Base-by-base conservation (phyloP, 2,888 invertebrate species). In the Meghimatium bilineatum region DNA sequence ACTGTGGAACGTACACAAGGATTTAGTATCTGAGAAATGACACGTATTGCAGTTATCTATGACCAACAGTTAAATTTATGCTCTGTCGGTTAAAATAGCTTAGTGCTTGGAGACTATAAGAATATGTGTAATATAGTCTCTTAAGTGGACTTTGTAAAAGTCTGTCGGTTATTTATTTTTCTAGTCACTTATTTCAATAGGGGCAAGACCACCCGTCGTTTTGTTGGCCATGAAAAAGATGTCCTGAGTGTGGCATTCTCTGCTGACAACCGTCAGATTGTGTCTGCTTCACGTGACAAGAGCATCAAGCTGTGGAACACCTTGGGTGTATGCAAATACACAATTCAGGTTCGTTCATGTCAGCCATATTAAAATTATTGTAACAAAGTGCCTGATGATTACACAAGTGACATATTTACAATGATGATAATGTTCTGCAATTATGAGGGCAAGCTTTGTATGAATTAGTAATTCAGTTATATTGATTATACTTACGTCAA, bases 281-380 rank as follows among this genome's bases (percentile, higher is more conserved):
- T 99, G 17, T 99, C 99, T 89, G 99, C 99, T 80, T 99, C 99
- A 74, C 96, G 99, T 82, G 99, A 99, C 95, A 98, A 97, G 94
- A 98, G 98, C 88, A 99, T 99, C 94, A 99, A 99, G 94, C 94
- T 99, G 94, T 99, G 99, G 99, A 99, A 99, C 94, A 99, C 99
- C 44, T 95, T 99, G 90, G 99, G 99, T 52, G 99, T 99, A 94
- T 99, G 99, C 96, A 99, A 99, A 95, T 99, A 98, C 95, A 99
- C 99, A 89, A 99, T 99, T 93, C 97, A 95, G 92, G 95, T 74
- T 5, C 38, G 71, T 71, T 23, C 23, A 71, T n/a, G 23, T 1
- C 34, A 26, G 38, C 38, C 36, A 32, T 0, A 32, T 29, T 66
- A 17, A 10, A 66, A 32, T 10, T 29, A 32, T 12, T 17, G 14